These are phyloP conservation scores for Folsomia manolachei DNA, from an alignment of 2,888 invertebrate species.

Conservation along the genomic window DNA sequence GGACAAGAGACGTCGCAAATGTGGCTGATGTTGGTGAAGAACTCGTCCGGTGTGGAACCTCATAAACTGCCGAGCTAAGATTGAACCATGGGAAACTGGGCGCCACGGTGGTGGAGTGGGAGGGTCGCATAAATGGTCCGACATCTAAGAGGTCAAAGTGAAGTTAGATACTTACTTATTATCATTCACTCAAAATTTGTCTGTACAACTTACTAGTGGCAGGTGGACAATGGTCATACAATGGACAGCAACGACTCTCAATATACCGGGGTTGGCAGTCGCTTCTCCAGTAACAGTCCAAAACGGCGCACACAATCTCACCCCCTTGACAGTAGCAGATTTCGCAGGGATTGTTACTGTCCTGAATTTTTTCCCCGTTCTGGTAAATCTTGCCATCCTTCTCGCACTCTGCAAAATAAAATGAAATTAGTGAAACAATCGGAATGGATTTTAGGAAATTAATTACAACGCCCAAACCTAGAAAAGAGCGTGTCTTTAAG, in stretches of 20 bases:
- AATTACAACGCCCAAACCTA: no score
- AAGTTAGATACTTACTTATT: no score
- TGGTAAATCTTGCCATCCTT: conserved; percentile 70
- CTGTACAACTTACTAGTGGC: conserved; percentile 40
- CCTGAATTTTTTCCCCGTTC: conserved; percentile 72
- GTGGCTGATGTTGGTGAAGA: neutral
- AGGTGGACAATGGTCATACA: conserved; percentile 76
- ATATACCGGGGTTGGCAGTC: conserved; percentile 72
- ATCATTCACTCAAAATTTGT: neutral
- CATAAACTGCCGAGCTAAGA: conserved; percentile 16
- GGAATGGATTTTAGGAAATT: no score
- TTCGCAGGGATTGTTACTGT: conserved; percentile 70
- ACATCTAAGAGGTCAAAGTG: no score
- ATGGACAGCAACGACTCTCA: conserved; percentile 74
- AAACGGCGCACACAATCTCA: conserved; percentile 72
- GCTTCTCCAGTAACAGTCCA: conserved; percentile 71
- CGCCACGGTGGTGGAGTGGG: conserved; percentile 19
- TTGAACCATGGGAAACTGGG: conserved; percentile 24
- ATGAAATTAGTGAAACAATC: no score
- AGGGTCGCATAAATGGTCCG: conserved; percentile 19
- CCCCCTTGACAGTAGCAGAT: conserved; percentile 79
- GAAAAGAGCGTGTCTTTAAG: no score
- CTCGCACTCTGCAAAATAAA: conserved; percentile 73
- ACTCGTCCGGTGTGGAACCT: neutral
- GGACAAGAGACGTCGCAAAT: neutral